These are phyloP conservation scores for Sparidentex hasta DNA, from an alignment of 2,797 vertebrate genomes.

Conservation along the genomic window DNA sequence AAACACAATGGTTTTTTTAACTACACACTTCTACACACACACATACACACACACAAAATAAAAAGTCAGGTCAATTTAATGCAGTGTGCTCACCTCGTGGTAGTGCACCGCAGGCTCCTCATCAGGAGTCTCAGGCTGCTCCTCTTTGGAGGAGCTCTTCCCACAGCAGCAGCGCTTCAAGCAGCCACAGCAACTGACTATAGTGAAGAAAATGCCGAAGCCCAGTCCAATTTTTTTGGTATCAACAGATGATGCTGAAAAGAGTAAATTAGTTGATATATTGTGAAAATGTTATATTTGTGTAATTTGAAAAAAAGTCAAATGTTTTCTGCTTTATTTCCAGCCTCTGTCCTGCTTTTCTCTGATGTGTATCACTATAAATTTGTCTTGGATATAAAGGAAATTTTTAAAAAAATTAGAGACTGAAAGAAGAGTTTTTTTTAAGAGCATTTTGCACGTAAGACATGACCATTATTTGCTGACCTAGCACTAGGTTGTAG, in stretches of 20 bases:
- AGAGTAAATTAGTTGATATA: background rate
- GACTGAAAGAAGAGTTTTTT: background rate
- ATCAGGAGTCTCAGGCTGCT: background rate
- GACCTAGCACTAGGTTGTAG: background rate
- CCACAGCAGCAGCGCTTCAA: slow-evolving; percentile 21
- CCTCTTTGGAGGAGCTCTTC: slow-evolving; percentile 14
- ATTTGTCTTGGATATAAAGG: background rate
- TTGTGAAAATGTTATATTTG: background rate
- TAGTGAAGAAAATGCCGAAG: rapidly evolving
- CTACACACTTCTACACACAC: background rate
- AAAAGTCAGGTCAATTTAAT: background rate
- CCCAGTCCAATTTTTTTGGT: background rate
- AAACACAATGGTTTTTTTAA: background rate
- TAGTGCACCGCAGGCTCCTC: background rate
- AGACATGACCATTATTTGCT: background rate
- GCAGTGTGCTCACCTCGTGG: slow-evolving; percentile 16
- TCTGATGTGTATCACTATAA: background rate
- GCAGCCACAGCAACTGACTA: slow-evolving; percentile 13
- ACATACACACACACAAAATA: background rate
- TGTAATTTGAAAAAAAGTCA: background rate
- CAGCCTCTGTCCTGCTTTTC: background rate
- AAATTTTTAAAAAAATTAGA: background rate
- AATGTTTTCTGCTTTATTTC: background rate
- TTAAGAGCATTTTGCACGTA: no score
- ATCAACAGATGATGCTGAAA: background rate